Evolutionary conservation across 2,888 invertebrate species (phyloP), one percentile per base, ranked within the genome.

Genomic region (Troides helena): DNA sequence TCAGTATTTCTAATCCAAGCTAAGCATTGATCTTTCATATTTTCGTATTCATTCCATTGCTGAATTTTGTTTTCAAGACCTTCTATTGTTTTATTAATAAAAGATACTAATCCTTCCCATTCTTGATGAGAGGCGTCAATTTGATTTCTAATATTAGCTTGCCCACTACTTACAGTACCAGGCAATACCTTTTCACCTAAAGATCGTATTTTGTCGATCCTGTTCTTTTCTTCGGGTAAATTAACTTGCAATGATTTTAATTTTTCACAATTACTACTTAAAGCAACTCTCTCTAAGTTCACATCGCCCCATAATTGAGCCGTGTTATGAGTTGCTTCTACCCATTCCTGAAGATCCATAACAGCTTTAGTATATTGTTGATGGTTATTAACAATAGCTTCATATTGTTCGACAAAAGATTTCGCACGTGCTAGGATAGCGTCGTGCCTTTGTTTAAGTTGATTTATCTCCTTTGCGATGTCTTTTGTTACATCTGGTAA

Each of bases 31-130:
- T 98, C 98, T 83, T 97, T 97, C 80, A 97, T 92, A 25, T 94
- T 94, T 83, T 99, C 99, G 82, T 98, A 98, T 80, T 98, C 98
- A 68, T 95, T 95, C 98, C 98, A 99, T 80, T 97, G 97, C 78
- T 96, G 95, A 64, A 98, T 93, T 84, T 98, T 97, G 62, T 93
- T 94, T 85, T 98, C 97, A 67, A 99, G 91, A 1, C 94, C 93
- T 76, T 96, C 96, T 62, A 98, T 96, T 0, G 96, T 96, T 18
- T 96, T 95, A 77, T 95, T 95, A 3, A 97, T 94, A 25, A 95
- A 94, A 0, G 97, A 96, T 0, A 96, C 92, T 1, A 98, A 88
- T 18, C 96, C 95, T 84, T 97, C 96, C 98, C 98, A 98, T 88
- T 98, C 97, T 81, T 97, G 97, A 79, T 97, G 97, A 0, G 97